Percentiles rank a stretch among this genome's conserved stretches.
These are phyloP conservation scores for Aporrectodea caliginosa DNA, from an alignment of 1,140 invertebrate species.

Conservation along the genomic window DNA sequence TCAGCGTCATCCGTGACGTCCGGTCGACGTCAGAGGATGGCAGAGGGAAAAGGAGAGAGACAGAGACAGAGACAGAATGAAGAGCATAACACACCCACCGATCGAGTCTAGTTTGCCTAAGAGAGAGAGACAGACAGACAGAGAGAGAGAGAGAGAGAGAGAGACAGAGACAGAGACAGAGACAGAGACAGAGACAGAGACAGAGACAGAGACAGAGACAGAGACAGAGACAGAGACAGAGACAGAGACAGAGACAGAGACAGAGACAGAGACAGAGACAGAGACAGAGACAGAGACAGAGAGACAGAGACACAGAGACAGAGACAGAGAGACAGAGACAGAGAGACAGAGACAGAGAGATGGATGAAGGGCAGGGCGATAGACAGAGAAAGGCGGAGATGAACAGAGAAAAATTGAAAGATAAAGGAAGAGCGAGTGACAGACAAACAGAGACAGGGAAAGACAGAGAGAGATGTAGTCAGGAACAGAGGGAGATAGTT, in stretches of 20 bases:
- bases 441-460: not conserved
- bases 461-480: not conserved
- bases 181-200: constrained; percentile 17
- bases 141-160: constrained; percentile 17
- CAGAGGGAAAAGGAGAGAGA: constrained; percentile 7
- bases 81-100: too few species aligned
- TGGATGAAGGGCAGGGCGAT: not conserved
- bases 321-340: not conserved
- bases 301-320: not conserved
- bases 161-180: constrained; percentile 17
- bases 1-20: too few species aligned
- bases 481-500: not conserved
- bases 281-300: constrained; percentile 19
- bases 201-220: constrained; percentile 14
- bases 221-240: constrained; percentile 17
- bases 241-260: constrained; percentile 20
- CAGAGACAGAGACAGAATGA: constrained; percentile 9
- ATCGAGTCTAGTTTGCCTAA: too few species aligned
- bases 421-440: too few species aligned
- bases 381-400: not conserved
- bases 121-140: constrained; percentile 13
- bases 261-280: not conserved
- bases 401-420: too few species aligned
- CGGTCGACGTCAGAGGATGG: not conserved
- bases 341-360: constrained; percentile 13